Evolutionary conservation across 2,797 vertebrate genomes (phyloP), one percentile per base, ranked within the genome.

Genomic region (Anomalospiza imberbis): DNA sequence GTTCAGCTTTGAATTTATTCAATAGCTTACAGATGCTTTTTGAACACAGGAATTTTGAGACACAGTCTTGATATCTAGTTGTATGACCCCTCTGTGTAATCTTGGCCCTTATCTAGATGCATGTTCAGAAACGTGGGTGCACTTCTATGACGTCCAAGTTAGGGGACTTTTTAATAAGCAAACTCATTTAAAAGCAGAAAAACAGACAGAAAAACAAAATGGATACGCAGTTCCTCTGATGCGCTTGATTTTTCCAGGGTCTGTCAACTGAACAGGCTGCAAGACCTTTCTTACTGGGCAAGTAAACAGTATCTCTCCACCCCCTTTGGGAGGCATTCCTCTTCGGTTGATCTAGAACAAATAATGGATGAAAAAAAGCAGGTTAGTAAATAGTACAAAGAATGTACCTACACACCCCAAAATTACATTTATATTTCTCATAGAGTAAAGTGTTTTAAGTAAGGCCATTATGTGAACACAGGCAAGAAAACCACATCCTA

Each of bases 171-270:
- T 74, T 13, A 36, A 25, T 51, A 62, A 31, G 32, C 6, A 74
- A 38, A 67, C 3, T 55, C 2, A 2, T 74, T 45, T 40, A 22
- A 44, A 88, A 62, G 13, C 15, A 50, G 29, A 44, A 45, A n/a
- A 57, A 14, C 5, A 85, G 34, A 36, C 14, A 65, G 96, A 28
- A 3, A 36, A 19, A 22, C 26, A 34, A 74, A 76, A 98, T 98
- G 98, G 99, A 99, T 99, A 99, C 99, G 99, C 99, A 38, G 98
- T 97, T 97, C 99, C 99, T 97, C 99, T 98, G 93, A 99, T 99
- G 45, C 99, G 98, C 96, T 99, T 99, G 97, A 99, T 99, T 97
- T 99, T 99, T 60, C 99, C 99, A 5, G 99, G 98, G 75, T 99
- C 99, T 6, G 98, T 98, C 74, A 99, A 97, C 87, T 99, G 99